Conservation (phyloP, 2,113 vertebrate genomes). For the Carlito syrichta region DNA sequence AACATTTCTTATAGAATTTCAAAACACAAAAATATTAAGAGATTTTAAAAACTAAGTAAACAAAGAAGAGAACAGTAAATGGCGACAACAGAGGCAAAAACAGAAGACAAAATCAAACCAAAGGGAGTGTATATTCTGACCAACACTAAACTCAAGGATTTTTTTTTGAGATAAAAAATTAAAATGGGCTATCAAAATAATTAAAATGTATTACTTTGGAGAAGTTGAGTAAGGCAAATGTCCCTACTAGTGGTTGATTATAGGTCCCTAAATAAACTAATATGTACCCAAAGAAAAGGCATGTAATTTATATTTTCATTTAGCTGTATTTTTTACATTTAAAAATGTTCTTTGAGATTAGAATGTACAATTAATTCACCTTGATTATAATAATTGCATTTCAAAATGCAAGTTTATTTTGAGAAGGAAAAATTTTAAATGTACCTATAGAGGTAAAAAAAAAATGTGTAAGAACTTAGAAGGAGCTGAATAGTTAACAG, state of each 20-base stretch:
- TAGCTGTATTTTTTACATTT: background rate
- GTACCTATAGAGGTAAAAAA: background rate
- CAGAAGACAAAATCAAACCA: background rate
- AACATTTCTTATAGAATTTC: background rate
- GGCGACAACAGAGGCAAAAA: background rate
- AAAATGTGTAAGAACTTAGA: background rate
- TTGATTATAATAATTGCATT: background rate
- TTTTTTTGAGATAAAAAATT: background rate
- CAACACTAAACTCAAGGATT: background rate
- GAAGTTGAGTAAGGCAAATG: constrained; percentile 48
- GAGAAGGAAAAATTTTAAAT: constrained; percentile 32
- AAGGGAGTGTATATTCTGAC: background rate
- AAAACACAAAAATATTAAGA: constrained; percentile 35
- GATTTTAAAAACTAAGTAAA: background rate
- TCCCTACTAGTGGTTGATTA: background rate
- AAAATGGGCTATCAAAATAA: background rate
- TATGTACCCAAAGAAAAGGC: background rate
- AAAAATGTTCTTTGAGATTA: constrained; percentile 16
- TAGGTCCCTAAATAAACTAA: background rate
- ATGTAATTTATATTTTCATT: background rate
- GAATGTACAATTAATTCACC: background rate
- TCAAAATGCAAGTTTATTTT: constrained; percentile 36
- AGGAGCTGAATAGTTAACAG: background rate
- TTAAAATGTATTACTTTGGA: constrained; percentile 35
- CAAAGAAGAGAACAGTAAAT: background rate